A percentile compares a stretch with the other conserved stretches of the same genome.
These are phyloP conservation scores for Lepetodrilus schrolli DNA, from an alignment of 2,888 invertebrate genomes.

Conservation along the genomic window DNA sequence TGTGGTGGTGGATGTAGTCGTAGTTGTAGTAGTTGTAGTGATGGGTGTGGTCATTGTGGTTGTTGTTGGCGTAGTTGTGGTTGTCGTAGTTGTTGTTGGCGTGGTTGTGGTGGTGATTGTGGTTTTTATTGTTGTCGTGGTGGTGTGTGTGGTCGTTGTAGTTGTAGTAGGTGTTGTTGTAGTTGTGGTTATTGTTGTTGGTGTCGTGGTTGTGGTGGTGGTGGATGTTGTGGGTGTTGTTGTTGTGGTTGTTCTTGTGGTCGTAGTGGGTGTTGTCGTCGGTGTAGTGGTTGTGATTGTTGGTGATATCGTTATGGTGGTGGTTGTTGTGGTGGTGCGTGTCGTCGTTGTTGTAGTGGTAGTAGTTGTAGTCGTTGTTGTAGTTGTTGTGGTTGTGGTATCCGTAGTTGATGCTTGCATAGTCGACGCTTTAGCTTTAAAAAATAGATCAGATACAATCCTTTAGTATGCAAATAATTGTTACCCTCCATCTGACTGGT, in stretches of 20 bases:
- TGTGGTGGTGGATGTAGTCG: background rate
- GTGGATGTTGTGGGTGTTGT: background rate
- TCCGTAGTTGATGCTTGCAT: background rate
- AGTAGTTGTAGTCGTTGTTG: background rate
- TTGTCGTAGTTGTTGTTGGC: background rate
- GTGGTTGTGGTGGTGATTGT: background rate
- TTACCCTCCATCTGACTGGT: too few species aligned
- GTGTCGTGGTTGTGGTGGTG: background rate
- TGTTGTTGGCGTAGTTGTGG: background rate
- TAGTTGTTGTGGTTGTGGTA: background rate
- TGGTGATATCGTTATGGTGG: background rate
- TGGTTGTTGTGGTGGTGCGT: background rate
- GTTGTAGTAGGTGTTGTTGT: conserved; percentile 12
- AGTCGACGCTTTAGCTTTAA: background rate
- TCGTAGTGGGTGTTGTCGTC: background rate
- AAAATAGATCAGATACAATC: too few species aligned
- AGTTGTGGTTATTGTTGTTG: background rate
- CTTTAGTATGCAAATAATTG: too few species aligned
- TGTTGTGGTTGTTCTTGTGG: background rate
- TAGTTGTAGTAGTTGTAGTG: background rate
- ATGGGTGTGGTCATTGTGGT: background rate
- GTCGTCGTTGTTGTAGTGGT: background rate
- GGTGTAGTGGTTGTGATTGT: background rate
- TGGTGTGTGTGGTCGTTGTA: background rate
- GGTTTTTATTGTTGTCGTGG: background rate